Evolutionary conservation across 2,888 invertebrate genomes (phyloP).

Genomic region (Tiphia femorata): DNA sequence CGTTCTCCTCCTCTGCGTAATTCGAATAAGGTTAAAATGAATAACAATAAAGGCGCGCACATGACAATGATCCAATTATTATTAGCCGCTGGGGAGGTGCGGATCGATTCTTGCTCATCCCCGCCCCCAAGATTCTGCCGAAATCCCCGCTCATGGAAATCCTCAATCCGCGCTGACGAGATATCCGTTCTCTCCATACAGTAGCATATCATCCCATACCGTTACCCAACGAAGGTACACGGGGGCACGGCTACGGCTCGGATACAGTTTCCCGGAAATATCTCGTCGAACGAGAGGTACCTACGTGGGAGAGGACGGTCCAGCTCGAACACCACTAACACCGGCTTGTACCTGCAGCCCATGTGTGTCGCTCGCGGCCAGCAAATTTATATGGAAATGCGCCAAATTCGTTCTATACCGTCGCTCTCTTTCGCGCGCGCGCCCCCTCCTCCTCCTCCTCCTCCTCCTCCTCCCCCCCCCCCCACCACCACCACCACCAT

Average conservation of each 20-base stretch:
- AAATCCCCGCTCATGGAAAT: too few relatives aligned
- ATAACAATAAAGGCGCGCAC: too few relatives aligned
- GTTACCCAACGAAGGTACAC: too few relatives aligned
- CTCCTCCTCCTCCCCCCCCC: slow-evolving; percentile 3
- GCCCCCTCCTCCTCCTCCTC: neutral
- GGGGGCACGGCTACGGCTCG: neutral
- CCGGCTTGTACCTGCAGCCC: slow-evolving; percentile 45
- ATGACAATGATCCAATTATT: too few relatives aligned
- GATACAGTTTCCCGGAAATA: neutral
- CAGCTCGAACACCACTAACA: neutral
- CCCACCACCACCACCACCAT: too few relatives aligned
- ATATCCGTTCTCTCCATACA: neutral
- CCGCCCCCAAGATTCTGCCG: too few relatives aligned
- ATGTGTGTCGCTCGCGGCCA: slow-evolving; percentile 48
- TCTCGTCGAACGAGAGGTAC: neutral
- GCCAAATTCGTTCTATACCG: slow-evolving; percentile 61
- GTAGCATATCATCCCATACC: neutral
- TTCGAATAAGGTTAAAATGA: too few relatives aligned
- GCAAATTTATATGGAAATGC: slow-evolving; percentile 69
- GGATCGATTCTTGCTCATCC: too few relatives aligned
- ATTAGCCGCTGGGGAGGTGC: too few relatives aligned
- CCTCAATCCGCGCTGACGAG: too few relatives aligned
- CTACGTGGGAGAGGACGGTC: neutral
- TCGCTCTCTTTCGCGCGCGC: slow-evolving; percentile 36
- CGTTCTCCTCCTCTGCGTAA: too few relatives aligned